Conservation (phyloP, 2,113 vertebrate genomes). For the Muntiacus muntjak region DNA sequence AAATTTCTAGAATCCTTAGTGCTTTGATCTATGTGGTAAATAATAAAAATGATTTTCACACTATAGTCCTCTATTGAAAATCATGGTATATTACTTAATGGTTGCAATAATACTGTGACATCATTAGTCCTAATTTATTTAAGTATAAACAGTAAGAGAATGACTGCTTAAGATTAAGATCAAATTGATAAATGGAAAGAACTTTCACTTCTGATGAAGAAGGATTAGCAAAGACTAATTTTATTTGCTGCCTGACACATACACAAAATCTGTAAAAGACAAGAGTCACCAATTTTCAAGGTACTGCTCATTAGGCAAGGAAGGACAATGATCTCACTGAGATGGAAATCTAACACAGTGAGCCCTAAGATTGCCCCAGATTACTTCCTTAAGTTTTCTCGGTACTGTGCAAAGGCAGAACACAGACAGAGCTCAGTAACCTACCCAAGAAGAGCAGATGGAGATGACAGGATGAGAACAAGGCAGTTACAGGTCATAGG, state of each 20-base stretch:
- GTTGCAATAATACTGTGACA: not conserved
- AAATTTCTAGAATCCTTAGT: not conserved
- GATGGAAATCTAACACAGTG: not conserved
- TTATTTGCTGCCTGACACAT: not conserved
- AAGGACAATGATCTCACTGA: not conserved
- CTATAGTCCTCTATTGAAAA: not conserved
- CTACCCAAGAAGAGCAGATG: not conserved
- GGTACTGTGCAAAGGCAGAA: not conserved
- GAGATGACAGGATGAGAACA: not conserved
- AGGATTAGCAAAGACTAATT: not conserved
- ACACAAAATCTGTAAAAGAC: not conserved
- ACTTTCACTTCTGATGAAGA: not conserved
- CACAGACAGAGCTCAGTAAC: not conserved
- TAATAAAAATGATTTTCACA: constrained; percentile 11
- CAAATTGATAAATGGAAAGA: not conserved
- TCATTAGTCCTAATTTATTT: not conserved
- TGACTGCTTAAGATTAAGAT: not conserved
- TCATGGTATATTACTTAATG: not conserved
- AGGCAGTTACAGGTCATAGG: not conserved
- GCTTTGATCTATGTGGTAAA: not conserved
- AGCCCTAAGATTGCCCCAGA: not conserved
- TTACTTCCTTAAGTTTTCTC: not conserved
- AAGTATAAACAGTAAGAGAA: not conserved
- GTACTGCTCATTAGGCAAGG: not conserved
- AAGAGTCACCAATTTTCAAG: constrained; percentile 1